Evolutionary conservation across 53 echinoderm and acorn worm species (phyloP), one percentile per base, ranked within the genome.

Genomic region (Glandiceps talaboti): DNA sequence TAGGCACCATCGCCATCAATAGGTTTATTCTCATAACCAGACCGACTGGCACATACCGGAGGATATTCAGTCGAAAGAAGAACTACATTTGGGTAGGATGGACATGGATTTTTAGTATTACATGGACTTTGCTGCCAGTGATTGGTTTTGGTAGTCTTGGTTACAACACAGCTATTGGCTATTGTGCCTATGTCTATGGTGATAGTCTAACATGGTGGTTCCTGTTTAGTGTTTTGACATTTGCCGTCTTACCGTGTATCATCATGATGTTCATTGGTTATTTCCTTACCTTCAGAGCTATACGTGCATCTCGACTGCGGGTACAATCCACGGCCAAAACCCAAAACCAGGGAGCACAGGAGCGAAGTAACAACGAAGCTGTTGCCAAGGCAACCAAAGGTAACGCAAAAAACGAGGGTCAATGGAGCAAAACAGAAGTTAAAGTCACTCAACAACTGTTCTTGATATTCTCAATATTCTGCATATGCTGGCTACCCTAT

Each of bases 11-110:
- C 0, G 94, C 94, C 1, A 87, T 72, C 31, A 91, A 89, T 28
- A 86, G 94, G 10, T 94, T 89, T 30, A 72, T 94, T 25, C 86
- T 85, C 31, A 83, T 94, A n/a, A 88, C 89, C n/a, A 86, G 85
- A 32, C 87, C 89, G 0, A 32, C 81, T 0, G 78, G 79, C 14
- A 75, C 85, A 27, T 88, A 94, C 86, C 82, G 73, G 75, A 81
- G 31, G n/a, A 73, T 91, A 30, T 94, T 85, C 85, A 84, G 75
- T 0, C 77, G 81, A 6, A 82, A 33, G 20, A 80, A 86, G 27
- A 75, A 91, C 27, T 76, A 79, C 25, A 81, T 82, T 28, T 85
- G 85, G 83, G 77, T 94, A 1, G 32, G 82, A 14, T 73, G 90
- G 10, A 91, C 78, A 1, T 94, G 94, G 94, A 32, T 89, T 32